phyloP scores from a whole-genome alignment of 2,113 vertebrate species.

The Brachirus orientalis region DNA sequence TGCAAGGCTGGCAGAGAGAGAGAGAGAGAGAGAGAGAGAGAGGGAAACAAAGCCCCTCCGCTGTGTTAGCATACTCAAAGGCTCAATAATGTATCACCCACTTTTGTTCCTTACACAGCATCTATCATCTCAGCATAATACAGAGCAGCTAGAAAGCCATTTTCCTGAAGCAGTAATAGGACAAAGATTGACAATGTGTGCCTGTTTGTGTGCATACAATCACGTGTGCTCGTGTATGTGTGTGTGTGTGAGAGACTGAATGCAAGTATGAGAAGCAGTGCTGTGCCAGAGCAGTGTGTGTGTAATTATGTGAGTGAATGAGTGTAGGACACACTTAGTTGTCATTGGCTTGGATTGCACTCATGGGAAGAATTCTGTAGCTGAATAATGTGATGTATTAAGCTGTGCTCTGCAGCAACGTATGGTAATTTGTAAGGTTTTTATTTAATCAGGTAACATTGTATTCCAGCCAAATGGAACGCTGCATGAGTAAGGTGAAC shows the following conservation, averaged over 20 bases:
- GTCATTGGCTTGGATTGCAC: constrained; percentile 71
- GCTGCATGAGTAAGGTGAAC: constrained; percentile 43
- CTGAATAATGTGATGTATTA: constrained; percentile 73
- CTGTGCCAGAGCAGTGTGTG: constrained; percentile 13
- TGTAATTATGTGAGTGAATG: constrained; percentile 59
- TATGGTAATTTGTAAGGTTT: constrained; percentile 70
- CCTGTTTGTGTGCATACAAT: constrained; percentile 7
- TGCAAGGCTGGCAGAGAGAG: constrained; percentile 36
- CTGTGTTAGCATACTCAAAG: constrained; percentile 62
- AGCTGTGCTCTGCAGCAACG: constrained; percentile 64
- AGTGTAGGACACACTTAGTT: constrained; percentile 62
- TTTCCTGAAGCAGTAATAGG: constrained; percentile 63
- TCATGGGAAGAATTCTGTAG: constrained; percentile 60
- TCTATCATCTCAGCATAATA: constrained; percentile 68
- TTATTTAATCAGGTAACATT: constrained; percentile 72
- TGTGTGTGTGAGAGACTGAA: constrained; percentile 19
- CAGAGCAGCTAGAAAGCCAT: constrained; percentile 54
- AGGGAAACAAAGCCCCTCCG: constrained; percentile 66
- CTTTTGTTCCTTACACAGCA: constrained; percentile 69
- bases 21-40: constrained; percentile 40
- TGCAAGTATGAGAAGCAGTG: constrained; percentile 9
- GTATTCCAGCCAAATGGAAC: constrained; percentile 61
- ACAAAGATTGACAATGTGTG: constrained; percentile 61
- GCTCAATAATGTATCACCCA: constrained; percentile 73
- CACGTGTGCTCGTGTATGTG: neutral